These are phyloP conservation scores for Capromys pilorides DNA, from an alignment of 2,797 vertebrate species.

Conservation along the genomic window DNA sequence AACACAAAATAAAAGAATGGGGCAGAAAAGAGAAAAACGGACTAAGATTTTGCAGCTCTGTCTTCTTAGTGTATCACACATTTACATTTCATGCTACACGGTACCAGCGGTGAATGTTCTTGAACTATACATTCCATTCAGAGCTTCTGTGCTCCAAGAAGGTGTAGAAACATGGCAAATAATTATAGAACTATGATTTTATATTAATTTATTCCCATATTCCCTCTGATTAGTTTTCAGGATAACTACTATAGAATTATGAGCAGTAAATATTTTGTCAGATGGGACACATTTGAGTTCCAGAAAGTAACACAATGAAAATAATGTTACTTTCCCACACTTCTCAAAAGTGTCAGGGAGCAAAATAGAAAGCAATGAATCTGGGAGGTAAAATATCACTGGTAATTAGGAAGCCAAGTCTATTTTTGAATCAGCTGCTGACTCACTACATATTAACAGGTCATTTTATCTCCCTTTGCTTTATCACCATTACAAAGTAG, in stretches of 20 bases:
- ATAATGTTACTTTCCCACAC: conserved; percentile 1
- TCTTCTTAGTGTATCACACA: not conserved
- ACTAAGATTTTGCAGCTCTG: not conserved
- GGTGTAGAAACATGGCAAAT: not conserved
- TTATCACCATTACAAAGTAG: not conserved
- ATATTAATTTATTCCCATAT: not conserved
- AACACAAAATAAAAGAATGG: rapidly evolving
- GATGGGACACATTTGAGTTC: not conserved
- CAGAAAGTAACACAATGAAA: not conserved
- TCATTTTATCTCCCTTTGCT: conserved; percentile 6
- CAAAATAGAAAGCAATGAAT: not conserved
- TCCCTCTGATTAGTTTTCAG: not conserved
- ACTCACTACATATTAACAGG: not conserved
- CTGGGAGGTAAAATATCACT: not conserved
- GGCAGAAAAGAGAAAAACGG: not conserved
- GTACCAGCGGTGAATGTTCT: not conserved
- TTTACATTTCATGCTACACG: not conserved
- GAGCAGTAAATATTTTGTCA: not conserved
- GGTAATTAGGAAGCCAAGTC: conserved; percentile 27
- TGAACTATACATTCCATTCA: not conserved
- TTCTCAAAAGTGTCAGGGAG: not conserved
- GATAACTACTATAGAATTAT: not conserved
- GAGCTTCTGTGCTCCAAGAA: not conserved
- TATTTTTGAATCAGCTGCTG: conserved; percentile 18
- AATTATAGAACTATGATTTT: not conserved